These are phyloP conservation scores for Ruditapes philippinarum DNA, from an alignment of 1,140 invertebrate species.

Conservation along the genomic window DNA sequence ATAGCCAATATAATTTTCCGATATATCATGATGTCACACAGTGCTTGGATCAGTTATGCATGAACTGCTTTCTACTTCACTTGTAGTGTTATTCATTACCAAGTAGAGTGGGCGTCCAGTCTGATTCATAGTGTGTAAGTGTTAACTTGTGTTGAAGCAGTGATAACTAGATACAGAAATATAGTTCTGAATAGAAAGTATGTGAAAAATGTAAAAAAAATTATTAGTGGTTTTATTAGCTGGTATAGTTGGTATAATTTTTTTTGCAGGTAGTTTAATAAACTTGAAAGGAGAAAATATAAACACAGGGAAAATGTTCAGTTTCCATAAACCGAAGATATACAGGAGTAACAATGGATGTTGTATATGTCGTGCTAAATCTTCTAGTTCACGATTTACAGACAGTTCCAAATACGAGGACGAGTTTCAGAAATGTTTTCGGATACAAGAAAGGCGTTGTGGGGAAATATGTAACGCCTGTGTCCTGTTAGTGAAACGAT, in stretches of 20 bases:
- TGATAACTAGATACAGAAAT: too few relatives aligned
- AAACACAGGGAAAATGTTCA: constrained; percentile 93
- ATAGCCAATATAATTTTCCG: neutral
- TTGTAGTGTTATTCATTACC: constrained; percentile 45
- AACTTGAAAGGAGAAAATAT: neutral
- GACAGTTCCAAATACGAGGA: constrained; percentile 95
- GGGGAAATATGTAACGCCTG: constrained; percentile 97
- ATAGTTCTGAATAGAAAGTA: neutral
- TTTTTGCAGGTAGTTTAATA: neutral
- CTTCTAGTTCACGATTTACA: constrained; percentile 93
- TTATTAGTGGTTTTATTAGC: neutral
- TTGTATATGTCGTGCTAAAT: constrained; percentile 96
- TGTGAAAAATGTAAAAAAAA: neutral
- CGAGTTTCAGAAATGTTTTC: constrained; percentile 94
- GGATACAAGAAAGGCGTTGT: constrained; percentile 90
- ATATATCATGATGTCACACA: constrained; percentile 30
- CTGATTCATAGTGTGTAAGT: constrained; percentile 27
- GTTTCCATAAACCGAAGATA: constrained; percentile 96
- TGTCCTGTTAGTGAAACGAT: constrained; percentile 94
- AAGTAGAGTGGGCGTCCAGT: constrained; percentile 39
- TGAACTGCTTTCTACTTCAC: constrained; percentile 3
- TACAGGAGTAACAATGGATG: constrained; percentile 94
- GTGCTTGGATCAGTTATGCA: constrained; percentile 50
- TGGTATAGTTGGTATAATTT: too few relatives aligned
- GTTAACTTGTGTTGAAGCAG: neutral